phyloP scores from a whole-genome alignment of 1,140 invertebrate genomes.

The Halyomorpha halys region DNA sequence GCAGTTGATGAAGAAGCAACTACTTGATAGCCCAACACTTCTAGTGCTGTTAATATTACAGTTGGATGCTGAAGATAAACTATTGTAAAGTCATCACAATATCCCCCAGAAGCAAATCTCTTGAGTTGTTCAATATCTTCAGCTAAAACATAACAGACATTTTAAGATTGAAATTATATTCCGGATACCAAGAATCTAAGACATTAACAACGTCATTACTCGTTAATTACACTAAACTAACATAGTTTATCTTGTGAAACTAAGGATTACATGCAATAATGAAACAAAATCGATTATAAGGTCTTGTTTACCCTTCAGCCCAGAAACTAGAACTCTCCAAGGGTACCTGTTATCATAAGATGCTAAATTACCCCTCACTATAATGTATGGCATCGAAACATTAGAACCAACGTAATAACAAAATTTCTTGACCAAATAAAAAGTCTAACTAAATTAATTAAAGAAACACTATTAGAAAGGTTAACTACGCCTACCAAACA shows the following conservation, averaged over 20 bases:
- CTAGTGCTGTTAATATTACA: slow-evolving; percentile 70
- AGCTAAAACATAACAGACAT: slow-evolving; percentile 41
- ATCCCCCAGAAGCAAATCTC: slow-evolving; percentile 67
- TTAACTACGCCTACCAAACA: too few relatives aligned
- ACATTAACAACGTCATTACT: too few relatives aligned
- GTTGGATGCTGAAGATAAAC: slow-evolving; percentile 76
- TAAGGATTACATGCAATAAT: too few relatives aligned
- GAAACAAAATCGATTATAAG: neutral
- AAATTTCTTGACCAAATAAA: too few relatives aligned
- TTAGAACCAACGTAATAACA: neutral
- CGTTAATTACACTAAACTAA: too few relatives aligned
- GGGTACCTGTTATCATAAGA: slow-evolving; percentile 73
- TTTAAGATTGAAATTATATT: too few relatives aligned
- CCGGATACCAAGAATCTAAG: too few relatives aligned
- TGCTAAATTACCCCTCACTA: slow-evolving; percentile 73
- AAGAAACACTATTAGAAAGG: too few relatives aligned
- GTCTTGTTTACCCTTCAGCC: slow-evolving; percentile 55
- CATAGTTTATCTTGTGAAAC: too few relatives aligned
- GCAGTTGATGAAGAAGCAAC: slow-evolving; percentile 72
- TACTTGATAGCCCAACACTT: slow-evolving; percentile 75
- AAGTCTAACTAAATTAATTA: too few relatives aligned
- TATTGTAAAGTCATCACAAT: slow-evolving; percentile 66
- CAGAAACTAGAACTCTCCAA: slow-evolving; percentile 72
- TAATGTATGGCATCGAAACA: slow-evolving; percentile 66
- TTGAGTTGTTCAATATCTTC: slow-evolving; percentile 67